Conservation (phyloP, 2,888 invertebrate genomes). For the Tridacna crocea region DNA sequence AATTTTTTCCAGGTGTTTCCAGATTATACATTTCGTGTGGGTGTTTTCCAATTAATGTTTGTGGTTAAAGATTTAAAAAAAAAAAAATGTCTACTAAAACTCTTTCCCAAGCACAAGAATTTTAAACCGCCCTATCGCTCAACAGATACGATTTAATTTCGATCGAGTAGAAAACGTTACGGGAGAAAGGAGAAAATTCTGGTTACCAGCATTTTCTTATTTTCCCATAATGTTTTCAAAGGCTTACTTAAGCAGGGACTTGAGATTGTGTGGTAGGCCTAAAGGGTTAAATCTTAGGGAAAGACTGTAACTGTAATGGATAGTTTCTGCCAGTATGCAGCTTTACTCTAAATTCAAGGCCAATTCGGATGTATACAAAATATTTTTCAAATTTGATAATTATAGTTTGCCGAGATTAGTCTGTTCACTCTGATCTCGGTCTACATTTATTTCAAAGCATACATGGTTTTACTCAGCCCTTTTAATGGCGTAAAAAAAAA, state of each 20-base stretch:
- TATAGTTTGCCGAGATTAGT: no score
- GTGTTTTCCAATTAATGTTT: neutral
- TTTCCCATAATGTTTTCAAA: constrained; percentile 1
- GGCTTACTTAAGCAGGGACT: neutral
- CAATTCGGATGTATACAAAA: no score
- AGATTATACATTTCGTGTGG: no score
- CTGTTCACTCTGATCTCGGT: no score
- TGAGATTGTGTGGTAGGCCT: no score
- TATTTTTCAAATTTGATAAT: no score
- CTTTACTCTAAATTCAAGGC: no score
- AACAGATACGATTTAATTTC: neutral
- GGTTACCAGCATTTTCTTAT: neutral
- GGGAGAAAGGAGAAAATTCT: neutral
- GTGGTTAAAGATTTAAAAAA: neutral
- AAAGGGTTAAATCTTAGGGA: no score
- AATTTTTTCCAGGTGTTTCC: no score
- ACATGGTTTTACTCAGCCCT: neutral
- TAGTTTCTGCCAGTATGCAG: no score
- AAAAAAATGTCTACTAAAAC: neutral
- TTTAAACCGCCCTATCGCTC: neutral
- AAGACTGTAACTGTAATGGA: no score
- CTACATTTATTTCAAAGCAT: no score
- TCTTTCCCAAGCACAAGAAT: neutral
- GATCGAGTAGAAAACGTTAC: neutral
- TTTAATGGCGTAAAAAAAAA: neutral